Evolutionary conservation across 1,140 invertebrate genomes (phyloP).

Genomic region (Ceratina japonica): DNA sequence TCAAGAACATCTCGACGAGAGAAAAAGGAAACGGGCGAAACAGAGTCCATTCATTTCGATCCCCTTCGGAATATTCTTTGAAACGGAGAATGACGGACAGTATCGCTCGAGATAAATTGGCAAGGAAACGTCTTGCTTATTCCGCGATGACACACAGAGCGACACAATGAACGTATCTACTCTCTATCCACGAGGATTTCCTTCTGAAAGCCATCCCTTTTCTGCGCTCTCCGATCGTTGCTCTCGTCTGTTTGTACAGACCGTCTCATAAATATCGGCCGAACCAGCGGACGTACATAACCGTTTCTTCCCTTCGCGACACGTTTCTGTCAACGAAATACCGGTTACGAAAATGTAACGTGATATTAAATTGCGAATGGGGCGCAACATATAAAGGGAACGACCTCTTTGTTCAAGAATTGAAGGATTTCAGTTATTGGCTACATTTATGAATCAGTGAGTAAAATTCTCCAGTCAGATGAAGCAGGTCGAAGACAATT

Average conservation of each 20-base stretch:
- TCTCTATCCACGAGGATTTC: constrained; percentile 51
- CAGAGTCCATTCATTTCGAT: constrained; percentile 45
- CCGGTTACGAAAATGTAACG: background rate
- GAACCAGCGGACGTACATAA: constrained; percentile 25
- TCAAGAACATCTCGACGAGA: constrained; percentile 34
- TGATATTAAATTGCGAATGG: background rate
- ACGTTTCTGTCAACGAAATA: background rate
- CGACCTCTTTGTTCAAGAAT: no score
- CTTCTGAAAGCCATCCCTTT: constrained; percentile 43
- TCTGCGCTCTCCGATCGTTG: constrained; percentile 24
- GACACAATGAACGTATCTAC: constrained; percentile 59
- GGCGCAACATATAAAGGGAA: no score
- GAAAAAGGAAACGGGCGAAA: background rate
- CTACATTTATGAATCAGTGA: no score
- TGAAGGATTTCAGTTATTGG: no score
- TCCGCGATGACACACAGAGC: constrained; percentile 52
- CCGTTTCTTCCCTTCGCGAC: background rate
- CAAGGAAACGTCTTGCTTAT: constrained; percentile 61
- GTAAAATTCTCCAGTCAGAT: no score
- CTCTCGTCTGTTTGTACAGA: constrained; percentile 58
- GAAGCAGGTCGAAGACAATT: no score
- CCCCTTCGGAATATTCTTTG: constrained; percentile 54
- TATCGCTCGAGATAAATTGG: constrained; percentile 58
- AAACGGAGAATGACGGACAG: constrained; percentile 48
- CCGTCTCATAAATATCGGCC: constrained; percentile 58